phyloP scores from a whole-genome alignment of 1,140 invertebrate genomes.

The Trichonephila inaurata region DNA sequence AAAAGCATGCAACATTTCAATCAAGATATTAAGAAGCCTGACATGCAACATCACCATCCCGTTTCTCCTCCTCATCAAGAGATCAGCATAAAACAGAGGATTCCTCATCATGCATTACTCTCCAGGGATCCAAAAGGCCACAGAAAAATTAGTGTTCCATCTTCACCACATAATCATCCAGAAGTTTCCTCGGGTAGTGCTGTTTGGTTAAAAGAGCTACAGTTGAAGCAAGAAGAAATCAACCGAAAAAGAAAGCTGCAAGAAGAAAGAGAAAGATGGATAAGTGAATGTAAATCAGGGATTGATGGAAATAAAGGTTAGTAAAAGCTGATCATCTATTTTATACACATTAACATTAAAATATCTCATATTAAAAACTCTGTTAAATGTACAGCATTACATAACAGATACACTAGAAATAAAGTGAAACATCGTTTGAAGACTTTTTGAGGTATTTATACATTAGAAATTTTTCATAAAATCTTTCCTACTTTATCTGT shows the following conservation, averaged over 20 bases:
- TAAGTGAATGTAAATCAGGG: constrained; percentile 40
- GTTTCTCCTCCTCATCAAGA: constrained; percentile 5
- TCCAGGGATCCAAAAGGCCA: constrained; percentile 10
- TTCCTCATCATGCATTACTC: constrained; percentile 27
- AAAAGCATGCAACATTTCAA: constrained; percentile 48
- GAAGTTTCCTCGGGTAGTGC: constrained; percentile 23
- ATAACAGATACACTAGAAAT: no score
- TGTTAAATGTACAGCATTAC: no score
- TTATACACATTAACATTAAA: no score
- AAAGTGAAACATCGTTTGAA: no score
- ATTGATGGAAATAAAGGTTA: constrained; percentile 56
- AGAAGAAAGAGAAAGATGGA: constrained; percentile 67
- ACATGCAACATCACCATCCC: background rate
- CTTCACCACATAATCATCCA: constrained; percentile 6
- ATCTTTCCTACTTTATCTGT: no score
- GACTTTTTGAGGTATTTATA: no score
- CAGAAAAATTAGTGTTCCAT: background rate
- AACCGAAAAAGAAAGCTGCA: constrained; percentile 61
- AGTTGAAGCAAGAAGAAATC: constrained; percentile 69
- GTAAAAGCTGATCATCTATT: background rate
- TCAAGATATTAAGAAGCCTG: constrained; percentile 7
- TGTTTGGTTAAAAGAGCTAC: constrained; percentile 71
- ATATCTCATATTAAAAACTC: no score
- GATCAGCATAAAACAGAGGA: constrained; percentile 7
- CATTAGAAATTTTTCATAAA: no score